These are phyloP conservation scores for Cotesia glomerata DNA, from an alignment of 1,140 invertebrate species.

Conservation along the genomic window DNA sequence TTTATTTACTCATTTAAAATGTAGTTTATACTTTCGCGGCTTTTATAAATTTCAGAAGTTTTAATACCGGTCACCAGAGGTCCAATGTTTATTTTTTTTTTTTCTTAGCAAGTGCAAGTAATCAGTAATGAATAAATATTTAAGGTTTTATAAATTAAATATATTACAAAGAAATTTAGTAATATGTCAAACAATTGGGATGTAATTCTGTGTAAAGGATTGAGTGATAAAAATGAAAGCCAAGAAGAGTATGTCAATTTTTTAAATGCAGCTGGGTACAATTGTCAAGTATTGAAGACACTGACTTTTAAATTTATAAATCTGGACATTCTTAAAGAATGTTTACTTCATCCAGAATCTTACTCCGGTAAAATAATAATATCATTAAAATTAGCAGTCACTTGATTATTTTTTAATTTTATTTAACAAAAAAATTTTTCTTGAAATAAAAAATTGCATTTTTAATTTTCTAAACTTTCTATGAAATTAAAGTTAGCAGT, in stretches of 20 bases:
- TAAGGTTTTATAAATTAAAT: no score
- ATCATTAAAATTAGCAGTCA: neutral
- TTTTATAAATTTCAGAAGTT: no score
- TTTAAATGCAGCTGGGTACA: conserved; percentile 50
- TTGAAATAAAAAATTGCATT: neutral
- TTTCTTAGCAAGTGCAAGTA: no score
- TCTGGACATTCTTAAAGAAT: conserved; percentile 38
- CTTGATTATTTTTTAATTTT: neutral
- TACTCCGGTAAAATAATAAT: conserved; percentile 49
- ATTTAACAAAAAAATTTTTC: neutral
- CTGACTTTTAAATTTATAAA: conserved; percentile 53
- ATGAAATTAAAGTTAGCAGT: neutral
- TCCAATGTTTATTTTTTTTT: no score
- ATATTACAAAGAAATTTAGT: neutral
- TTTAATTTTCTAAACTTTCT: no score
- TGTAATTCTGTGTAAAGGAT: conserved; percentile 53
- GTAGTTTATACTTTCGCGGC: no score
- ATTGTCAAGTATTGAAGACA: conserved; percentile 49
- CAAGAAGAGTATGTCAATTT: conserved; percentile 45
- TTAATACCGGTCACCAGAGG: no score
- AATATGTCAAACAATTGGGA: conserved; percentile 22
- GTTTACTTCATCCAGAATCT: conserved; percentile 37
- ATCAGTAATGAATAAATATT: no score
- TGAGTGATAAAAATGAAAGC: conserved; percentile 42
- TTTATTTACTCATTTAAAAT: no score